phyloP scores from a whole-genome alignment of 2,888 invertebrate species.

The Laothoe populi region DNA sequence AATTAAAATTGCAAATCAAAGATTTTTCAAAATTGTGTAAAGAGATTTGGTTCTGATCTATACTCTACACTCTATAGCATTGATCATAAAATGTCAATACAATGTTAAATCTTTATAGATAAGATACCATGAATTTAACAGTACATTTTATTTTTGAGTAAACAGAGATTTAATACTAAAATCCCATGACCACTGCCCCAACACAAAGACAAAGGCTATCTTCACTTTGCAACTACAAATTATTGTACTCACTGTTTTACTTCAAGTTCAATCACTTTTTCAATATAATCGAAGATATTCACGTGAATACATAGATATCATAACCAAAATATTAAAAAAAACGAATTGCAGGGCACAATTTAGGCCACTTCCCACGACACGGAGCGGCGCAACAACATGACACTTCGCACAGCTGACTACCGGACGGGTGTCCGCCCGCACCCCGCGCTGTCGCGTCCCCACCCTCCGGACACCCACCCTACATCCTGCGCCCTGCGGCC shows the following conservation, averaged over 20 bases:
- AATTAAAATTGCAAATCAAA: background rate
- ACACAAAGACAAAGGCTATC: slow-evolving; percentile 29
- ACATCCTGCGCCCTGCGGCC: slow-evolving; percentile 64
- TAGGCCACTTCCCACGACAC: slow-evolving; percentile 76
- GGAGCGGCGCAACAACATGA: slow-evolving; percentile 65
- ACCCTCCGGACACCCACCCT: slow-evolving; percentile 49
- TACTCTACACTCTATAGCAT: slow-evolving; percentile 36
- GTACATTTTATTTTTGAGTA: slow-evolving; percentile 28
- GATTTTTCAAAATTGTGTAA: slow-evolving; percentile 11
- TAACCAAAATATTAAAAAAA: slow-evolving; percentile 10
- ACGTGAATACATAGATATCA: slow-evolving; percentile 14
- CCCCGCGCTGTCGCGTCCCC: slow-evolving; percentile 48
- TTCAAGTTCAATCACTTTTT: background rate
- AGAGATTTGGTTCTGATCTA: slow-evolving; percentile 2
- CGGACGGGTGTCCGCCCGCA: slow-evolving; percentile 61
- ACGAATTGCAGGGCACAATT: slow-evolving; percentile 58
- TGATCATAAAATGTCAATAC: slow-evolving; percentile 44
- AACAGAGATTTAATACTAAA: slow-evolving; percentile 29
- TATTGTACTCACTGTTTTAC: slow-evolving; percentile 10
- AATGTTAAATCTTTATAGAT: slow-evolving; percentile 42
- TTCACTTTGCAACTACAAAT: slow-evolving; percentile 4
- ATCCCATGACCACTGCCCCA: slow-evolving; percentile 6
- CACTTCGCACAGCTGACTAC: slow-evolving; percentile 82
- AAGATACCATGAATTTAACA: slow-evolving; percentile 43
- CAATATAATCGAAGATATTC: background rate